Evolutionary conservation across 2,797 vertebrate species (phyloP).

Genomic region (Coregonus suidteri): DNA sequence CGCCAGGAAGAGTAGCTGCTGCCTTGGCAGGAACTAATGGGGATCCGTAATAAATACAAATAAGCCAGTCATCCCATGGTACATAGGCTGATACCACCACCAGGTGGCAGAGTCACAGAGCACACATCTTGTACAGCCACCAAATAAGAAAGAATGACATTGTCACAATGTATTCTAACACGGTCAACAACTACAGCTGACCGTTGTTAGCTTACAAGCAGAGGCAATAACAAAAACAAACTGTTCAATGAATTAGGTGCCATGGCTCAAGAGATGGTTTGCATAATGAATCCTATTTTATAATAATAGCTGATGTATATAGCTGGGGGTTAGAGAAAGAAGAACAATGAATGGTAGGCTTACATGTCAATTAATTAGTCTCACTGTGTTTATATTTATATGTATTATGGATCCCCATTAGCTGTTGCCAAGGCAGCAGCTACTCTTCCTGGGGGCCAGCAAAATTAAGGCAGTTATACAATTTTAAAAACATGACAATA

Average conservation of each 20-base stretch:
- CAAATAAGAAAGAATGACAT: neutral
- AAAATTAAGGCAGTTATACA: no score
- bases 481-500: no score
- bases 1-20: neutral
- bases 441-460: no score
- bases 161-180: neutral
- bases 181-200: neutral
- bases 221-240: neutral
- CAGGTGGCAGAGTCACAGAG: neutral
- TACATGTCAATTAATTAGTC: slow-evolving; percentile 55
- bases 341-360: slow-evolving; percentile 7
- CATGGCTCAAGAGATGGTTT: neutral
- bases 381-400: slow-evolving; percentile 1
- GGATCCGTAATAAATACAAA: neutral
- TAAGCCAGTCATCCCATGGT: slow-evolving; percentile 27
- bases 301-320: slow-evolving; percentile 38
- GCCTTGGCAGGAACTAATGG: no score
- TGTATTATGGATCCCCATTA: no score
- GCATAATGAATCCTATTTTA: slow-evolving; percentile 16
- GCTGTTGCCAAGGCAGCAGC: no score
- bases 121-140: neutral
- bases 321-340: slow-evolving; percentile 27
- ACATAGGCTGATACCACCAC: neutral
- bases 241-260: no score
- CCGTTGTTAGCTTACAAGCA: neutral